phyloP scores from a whole-genome alignment of 35 echinoderm and acorn worm genomes.

The Ophiothrix spiculata region DNA sequence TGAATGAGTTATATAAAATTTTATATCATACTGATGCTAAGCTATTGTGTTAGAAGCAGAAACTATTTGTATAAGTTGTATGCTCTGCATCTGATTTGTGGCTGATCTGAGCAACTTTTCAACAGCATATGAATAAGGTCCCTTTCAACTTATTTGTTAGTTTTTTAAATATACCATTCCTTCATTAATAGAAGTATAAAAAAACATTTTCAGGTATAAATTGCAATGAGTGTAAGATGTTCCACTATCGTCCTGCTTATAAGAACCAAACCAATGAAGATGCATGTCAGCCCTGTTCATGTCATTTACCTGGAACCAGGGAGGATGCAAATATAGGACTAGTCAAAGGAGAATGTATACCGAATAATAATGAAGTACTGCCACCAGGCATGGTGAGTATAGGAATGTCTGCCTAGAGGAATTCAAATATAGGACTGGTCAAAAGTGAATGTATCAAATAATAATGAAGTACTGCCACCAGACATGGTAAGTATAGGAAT shows the following conservation, averaged over 20 bases:
- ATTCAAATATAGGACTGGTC: slow-evolving; percentile 34
- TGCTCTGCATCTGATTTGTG: too few species aligned
- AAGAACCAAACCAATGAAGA: slow-evolving; percentile 63
- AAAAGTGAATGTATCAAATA: slow-evolving; percentile 87
- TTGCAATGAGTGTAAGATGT: slow-evolving; percentile 59
- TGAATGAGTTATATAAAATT: too few species aligned
- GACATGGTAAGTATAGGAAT: slow-evolving; percentile 77
- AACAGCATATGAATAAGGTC: too few species aligned
- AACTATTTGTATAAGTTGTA: too few species aligned
- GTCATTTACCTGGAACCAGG: slow-evolving; percentile 67
- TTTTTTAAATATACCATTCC: too few species aligned
- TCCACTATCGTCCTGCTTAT: slow-evolving; percentile 56
- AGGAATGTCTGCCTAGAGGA: too few species aligned
- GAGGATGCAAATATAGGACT: slow-evolving; percentile 50
- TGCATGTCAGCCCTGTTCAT: slow-evolving; percentile 85
- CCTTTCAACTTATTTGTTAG: too few species aligned
- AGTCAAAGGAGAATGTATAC: slow-evolving; percentile 74
- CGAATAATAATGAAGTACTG: slow-evolving; percentile 43
- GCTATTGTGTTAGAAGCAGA: too few species aligned
- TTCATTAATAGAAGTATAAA: too few species aligned
- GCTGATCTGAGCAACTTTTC: too few species aligned
- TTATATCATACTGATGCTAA: too few species aligned
- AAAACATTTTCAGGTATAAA: slow-evolving; percentile 80
- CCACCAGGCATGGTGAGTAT: slow-evolving; percentile 71
- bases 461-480: slow-evolving; percentile 34